Evolutionary conservation across 2,113 vertebrate genomes (phyloP), one percentile per base, ranked within the genome.

Genomic region (Gulo gulo): DNA sequence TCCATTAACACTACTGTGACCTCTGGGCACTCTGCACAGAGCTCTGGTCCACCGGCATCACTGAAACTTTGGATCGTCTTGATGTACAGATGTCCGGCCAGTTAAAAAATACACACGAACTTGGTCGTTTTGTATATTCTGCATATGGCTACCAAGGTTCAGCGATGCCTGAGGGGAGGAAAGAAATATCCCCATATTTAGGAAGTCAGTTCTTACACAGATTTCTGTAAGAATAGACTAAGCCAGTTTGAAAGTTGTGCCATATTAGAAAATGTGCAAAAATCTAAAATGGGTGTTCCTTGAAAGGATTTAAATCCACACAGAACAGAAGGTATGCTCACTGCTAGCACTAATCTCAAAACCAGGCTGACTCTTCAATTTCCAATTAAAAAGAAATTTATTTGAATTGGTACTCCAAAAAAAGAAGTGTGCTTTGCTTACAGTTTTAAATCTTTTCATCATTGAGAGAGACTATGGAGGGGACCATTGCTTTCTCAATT

Each of bases 211-310:
- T 96, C 92, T 96, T 81, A 65, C 0, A 0, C 0, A 85, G 34
- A 69, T 81, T 95, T 96, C 86, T 69, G 29, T 91, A 84, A 81
- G 63, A 94, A 96, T 45, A 91, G 71, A 82, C 55, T 50, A 95
- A 91, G 67, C 0, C 0, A 45, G 55, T 92, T 97, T 93, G 76
- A 88, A 97, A 97, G 94, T n/a, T 16, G 61, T 88, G 97, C 76
- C 98, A 97, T 97, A 94, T 87, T 76, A 92, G 96, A 85, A 97
- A 95, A 55, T 63, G 55, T 95, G 61, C 89, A 83, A 88, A 96
- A 95, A 81, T 83, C 13, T 50, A 79, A 91, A 87, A 20, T n/a
- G 47, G 76, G 23, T 80, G 12, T 84, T 94, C 47, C 81, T 67
- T 59, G 6, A 94, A 80, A 95, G n/a, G 92, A 96, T 73, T 63